phyloP scores from a whole-genome alignment of 2,797 vertebrate genomes.

The Sparidentex hasta region DNA sequence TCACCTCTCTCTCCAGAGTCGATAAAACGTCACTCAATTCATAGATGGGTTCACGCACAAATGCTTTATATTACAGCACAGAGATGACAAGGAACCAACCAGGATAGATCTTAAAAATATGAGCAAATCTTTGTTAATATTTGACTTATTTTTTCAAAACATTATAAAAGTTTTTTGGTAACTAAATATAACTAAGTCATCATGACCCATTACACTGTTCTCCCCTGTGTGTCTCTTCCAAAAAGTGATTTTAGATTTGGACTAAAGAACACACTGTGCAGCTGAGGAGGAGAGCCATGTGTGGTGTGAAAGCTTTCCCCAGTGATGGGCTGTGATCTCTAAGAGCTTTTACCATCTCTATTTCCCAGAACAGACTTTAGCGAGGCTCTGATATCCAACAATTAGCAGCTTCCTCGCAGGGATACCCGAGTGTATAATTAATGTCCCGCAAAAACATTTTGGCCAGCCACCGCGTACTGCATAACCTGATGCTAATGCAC shows the following conservation, averaged over 20 bases:
- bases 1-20: not conserved
- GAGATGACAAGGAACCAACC: not conserved
- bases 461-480: constrained; percentile 10
- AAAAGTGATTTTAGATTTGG: constrained; percentile 49
- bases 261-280: constrained; percentile 15
- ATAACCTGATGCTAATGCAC: constrained; percentile 40
- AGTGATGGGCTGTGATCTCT: constrained; percentile 61
- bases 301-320: constrained; percentile 60
- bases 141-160: not conserved
- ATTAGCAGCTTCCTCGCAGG: constrained; percentile 68
- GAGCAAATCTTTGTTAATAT: not conserved
- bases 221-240: constrained; percentile 21
- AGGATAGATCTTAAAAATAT: not conserved
- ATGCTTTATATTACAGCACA: not conserved
- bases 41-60: not conserved
- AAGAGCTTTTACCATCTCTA: constrained; percentile 75
- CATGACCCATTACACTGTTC: constrained; percentile 10
- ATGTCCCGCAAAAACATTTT: constrained; percentile 59
- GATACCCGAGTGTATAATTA: constrained; percentile 61
- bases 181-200: not conserved
- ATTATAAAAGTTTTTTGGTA: too few species aligned
- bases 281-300: constrained; percentile 17
- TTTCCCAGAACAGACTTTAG: constrained; percentile 72
- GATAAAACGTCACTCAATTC: constrained; percentile 4
- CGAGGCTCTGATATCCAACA: constrained; percentile 64